phyloP scores from a whole-genome alignment of 2,113 vertebrate genomes.

The Gopherus flavomarginatus region DNA sequence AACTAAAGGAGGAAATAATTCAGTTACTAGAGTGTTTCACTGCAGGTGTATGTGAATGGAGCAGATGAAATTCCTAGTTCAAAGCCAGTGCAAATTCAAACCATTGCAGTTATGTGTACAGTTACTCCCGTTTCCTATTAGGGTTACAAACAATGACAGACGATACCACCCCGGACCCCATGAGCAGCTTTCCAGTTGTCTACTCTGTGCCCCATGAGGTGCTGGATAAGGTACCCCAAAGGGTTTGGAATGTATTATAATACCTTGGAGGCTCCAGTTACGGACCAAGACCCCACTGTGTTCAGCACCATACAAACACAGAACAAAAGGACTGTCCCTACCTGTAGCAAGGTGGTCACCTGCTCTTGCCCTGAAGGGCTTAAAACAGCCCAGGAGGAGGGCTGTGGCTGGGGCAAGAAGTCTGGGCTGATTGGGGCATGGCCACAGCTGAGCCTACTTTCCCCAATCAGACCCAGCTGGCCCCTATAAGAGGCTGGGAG shows the following conservation, averaged over 20 bases:
- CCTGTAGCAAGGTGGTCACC: too few relatives aligned
- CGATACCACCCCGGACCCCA: not conserved
- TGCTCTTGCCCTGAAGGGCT: too few relatives aligned
- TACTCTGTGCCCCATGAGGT: not conserved
- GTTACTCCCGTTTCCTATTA: not conserved
- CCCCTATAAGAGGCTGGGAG: too few relatives aligned
- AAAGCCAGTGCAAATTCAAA: not conserved
- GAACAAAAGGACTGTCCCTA: not conserved
- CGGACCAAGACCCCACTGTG: rapidly evolving
- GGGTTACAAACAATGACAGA: not conserved
- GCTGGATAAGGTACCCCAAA: not conserved
- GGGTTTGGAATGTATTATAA: rapidly evolving
- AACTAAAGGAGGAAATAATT: not conserved
- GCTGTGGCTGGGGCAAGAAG: too few relatives aligned
- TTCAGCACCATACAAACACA: not conserved
- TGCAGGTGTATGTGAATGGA: not conserved
- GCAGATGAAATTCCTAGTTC: not conserved
- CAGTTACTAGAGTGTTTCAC: not conserved
- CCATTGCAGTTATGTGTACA: not conserved
- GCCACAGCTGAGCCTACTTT: too few relatives aligned
- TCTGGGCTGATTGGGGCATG: too few relatives aligned
- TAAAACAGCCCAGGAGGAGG: too few relatives aligned
- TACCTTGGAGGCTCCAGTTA: rapidly evolving
- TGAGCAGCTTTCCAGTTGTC: not conserved
- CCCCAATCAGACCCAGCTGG: too few relatives aligned